A percentile compares a stretch with the other conserved stretches of the same genome.
Evolutionary conservation across 2,888 invertebrate genomes (phyloP).

Genomic region (Drosophila formosana): DNA sequence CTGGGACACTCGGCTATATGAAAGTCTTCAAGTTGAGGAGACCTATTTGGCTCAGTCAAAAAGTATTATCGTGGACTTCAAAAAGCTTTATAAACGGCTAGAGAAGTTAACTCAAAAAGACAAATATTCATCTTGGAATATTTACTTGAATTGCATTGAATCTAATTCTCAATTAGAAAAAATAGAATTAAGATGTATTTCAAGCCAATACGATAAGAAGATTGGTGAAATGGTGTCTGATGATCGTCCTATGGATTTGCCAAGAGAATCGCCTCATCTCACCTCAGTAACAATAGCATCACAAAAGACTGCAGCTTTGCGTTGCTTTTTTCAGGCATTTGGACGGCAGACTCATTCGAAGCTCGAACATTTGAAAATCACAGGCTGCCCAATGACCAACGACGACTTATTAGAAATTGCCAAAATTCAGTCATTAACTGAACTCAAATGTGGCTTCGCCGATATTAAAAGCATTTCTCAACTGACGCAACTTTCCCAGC

Average conservation of each 20-base stretch:
- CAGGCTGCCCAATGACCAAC: not conserved
- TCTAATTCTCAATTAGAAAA: not conserved
- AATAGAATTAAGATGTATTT: not conserved
- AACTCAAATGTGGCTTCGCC: not conserved
- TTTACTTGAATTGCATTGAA: not conserved
- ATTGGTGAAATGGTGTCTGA: not conserved
- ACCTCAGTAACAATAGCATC: not conserved
- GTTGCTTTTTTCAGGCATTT: not conserved
- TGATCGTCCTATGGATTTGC: not conserved
- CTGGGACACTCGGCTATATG: not conserved
- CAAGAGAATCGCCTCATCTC: not conserved
- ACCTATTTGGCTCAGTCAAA: not conserved
- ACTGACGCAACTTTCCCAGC: not conserved
- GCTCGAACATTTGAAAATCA: not conserved
- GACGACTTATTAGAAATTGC: not conserved
- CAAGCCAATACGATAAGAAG: not conserved
- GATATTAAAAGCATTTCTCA: not conserved
- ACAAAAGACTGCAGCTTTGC: not conserved
- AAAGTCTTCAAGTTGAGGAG: conserved; percentile 1
- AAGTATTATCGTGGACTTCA: not conserved
- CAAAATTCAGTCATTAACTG: not conserved
- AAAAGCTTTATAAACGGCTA: not conserved
- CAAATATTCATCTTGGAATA: not conserved
- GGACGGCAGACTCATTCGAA: not conserved
- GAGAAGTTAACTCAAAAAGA: not conserved